Evolutionary conservation across 2,113 vertebrate genomes (phyloP).

Genomic region (Dromiciops gliroides): DNA sequence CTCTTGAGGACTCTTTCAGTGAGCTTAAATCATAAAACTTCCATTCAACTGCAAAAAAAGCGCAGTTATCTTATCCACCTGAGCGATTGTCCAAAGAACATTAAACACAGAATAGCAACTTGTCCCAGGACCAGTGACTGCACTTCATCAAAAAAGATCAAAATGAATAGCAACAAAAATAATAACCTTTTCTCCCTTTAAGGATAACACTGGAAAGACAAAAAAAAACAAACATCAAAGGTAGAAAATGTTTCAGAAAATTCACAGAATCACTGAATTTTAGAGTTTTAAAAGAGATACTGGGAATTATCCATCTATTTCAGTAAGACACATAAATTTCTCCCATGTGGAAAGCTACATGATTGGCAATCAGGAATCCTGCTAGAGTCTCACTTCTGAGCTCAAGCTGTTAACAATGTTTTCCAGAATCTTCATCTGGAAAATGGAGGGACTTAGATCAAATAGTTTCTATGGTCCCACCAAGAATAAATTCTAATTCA

Average conservation of each 20-base stretch:
- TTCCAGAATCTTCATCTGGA: too few species aligned
- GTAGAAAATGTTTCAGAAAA: background rate
- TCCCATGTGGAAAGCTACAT: background rate
- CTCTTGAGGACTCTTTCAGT: background rate
- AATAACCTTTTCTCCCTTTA: background rate
- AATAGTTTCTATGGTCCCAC: too few species aligned
- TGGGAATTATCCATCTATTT: background rate
- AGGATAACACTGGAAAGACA: background rate
- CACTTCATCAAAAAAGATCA: background rate
- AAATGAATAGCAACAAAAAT: background rate
- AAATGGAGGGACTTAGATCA: too few species aligned
- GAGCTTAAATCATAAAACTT: background rate
- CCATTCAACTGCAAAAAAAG: background rate
- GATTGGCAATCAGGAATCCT: background rate
- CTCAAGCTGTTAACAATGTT: too few species aligned
- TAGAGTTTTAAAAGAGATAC: background rate
- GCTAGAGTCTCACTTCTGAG: too few species aligned
- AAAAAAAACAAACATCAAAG: background rate
- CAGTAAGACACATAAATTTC: background rate
- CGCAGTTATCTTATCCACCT: too few species aligned
- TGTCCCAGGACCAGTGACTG: too few species aligned
- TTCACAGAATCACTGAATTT: background rate
- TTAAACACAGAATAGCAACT: too few species aligned
- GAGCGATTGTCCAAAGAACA: too few species aligned
- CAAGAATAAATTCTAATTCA: too few species aligned